Base-by-base conservation (phyloP, 1,140 invertebrate genomes). In the Paracyclopina nana region DNA sequence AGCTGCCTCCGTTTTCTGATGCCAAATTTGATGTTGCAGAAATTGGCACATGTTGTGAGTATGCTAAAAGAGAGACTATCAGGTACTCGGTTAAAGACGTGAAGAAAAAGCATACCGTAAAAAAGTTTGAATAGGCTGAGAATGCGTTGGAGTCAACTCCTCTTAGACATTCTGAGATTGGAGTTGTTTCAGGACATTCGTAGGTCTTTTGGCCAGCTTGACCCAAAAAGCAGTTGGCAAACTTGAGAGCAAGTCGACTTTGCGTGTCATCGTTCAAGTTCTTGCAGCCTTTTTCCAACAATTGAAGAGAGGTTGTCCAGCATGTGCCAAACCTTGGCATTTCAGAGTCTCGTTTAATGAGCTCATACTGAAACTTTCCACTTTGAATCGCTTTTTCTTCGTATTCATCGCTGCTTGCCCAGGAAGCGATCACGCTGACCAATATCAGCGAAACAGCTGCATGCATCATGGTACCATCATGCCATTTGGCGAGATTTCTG, bases 21-120 rank as follows among this genome's bases (percentile, higher is more conserved):
- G 73, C 76, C 77, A 79, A 27, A 72, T 58, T 62, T 77, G 50
- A 3, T n/a, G 22, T 59, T 71, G 67, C 28, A 79, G 58, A 60
- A 73, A 79, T 58, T 70, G 77, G 58, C 77, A 79, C 38, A 79
- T 76, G 55, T 75, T 74, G 53, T 73, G 73, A 1, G 75, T 71
- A 51, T 79, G 75, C 45, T 38, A 20, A 38, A 38, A 38, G 8
- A 8, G 14, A n/a, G n/a, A n/a, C n/a, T n/a, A n/a, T n/a, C n/a
- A n/a, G n/a, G 29, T 14, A 31, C 8, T 9, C 8, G 14, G 8
- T 31, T 9, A 31, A 31, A 31, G 14, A 31, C 29, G 8, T 14
- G 8, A 31, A 8, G 8, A 31, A 31, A 38, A 4, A 38, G 20
- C 8, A 5, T 38, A 38, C 34, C 11, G 74, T 74, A 57, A 77